phyloP scores from a whole-genome alignment of 1,140 invertebrate species.

The Coenobita brevimanus region DNA sequence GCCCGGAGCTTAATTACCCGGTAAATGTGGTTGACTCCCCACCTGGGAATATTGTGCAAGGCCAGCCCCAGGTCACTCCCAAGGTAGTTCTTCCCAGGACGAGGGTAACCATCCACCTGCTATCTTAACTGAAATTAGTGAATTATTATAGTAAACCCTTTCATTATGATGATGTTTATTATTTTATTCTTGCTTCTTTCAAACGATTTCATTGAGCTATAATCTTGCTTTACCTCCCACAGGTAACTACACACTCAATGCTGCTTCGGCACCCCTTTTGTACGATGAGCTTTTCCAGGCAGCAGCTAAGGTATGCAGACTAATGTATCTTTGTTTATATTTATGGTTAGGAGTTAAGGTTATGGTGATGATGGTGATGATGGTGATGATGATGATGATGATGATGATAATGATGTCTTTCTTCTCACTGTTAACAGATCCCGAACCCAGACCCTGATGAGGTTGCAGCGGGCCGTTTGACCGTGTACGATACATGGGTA shows the following conservation, averaged over 20 bases:
- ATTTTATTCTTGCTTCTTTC: not conserved
- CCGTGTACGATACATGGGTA: slow-evolving; percentile 67
- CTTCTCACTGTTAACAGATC: slow-evolving; percentile 55
- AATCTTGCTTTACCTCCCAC: not conserved
- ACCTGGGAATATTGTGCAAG: no score
- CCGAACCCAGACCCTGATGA: slow-evolving; percentile 54
- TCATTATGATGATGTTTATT: not conserved
- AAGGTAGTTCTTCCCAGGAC: no score
- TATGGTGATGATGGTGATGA: not conserved
- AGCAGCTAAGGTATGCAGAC: slow-evolving; percentile 1
- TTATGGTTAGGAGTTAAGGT: not conserved
- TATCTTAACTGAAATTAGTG: no score
- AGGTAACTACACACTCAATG: slow-evolving; percentile 50
- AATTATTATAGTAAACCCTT: not conserved
- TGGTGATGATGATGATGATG: not conserved
- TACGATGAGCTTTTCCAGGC: slow-evolving; percentile 36
- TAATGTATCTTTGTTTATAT: not conserved
- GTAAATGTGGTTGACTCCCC: no score
- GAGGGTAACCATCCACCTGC: no score
- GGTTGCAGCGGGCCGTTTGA: slow-evolving; percentile 41
- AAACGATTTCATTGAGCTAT: no score
- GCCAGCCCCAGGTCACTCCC: no score
- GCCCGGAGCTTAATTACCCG: no score
- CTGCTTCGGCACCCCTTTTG: slow-evolving; percentile 40
- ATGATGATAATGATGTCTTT: not conserved